Base-by-base conservation (phyloP, 2,888 invertebrate genomes). In the Ochlodes sylvanus region DNA sequence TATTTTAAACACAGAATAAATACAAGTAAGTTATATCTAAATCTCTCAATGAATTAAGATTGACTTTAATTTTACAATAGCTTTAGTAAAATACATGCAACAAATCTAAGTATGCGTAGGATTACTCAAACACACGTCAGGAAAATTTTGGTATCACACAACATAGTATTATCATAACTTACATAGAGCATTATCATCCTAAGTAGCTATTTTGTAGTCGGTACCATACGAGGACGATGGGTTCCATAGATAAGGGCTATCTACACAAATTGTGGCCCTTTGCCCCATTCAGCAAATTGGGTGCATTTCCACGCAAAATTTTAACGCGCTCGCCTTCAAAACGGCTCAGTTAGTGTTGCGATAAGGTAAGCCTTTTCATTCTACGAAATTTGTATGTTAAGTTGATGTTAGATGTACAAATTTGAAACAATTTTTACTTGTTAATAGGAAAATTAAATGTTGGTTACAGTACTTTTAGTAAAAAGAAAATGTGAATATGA, bases 201-300 rank as follows among this genome's bases (percentile, higher is more conserved):
- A 60, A 42, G 42, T 15, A 63, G 17, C 47, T 76, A 78, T 86
- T 88, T 82, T 84, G 86, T 80, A 71, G 77, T 66, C 83, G 72
- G 84, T 91, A 89, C 88, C 70, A 72, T 74, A 77, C 75, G 73
- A 78, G 76, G 75, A 79, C 81, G 88, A 90, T 90, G 86, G 88
- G 87, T 77, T 78, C 79, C 79, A 78, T 72, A 87, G 91, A 92
- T 92, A 92, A 87, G 83, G 83, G 86, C 83, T 87, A 88, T 89
- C 85, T 84, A 86, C 86, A 86, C 88, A 90, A 90, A 92, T 90
- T 90, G 88, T 88, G 85, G 84, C 87, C 89, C 88, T 56, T 83
- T 86, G 86, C 86, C 85, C 84, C 87, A 89, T 89, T 83, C 87
- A 79, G 81, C 80, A 89, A 92, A 92, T 91, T 90, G 90, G 90